Conservation (phyloP, 1,140 invertebrate species). For the Saxidomus purpurata region DNA sequence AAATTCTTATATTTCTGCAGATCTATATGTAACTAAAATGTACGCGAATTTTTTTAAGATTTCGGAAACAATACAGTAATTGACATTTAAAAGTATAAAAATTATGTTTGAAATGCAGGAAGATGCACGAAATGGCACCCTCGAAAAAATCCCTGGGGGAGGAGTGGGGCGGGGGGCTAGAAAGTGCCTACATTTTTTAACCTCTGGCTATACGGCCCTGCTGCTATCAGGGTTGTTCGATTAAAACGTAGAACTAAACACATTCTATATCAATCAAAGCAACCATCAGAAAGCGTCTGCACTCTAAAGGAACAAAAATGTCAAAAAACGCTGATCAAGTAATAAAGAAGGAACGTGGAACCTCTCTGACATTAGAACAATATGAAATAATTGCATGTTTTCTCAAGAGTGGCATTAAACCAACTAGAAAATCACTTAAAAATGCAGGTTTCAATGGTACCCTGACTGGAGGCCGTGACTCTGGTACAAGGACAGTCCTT, state of each 20-base stretch:
- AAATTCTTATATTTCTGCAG: too few relatives aligned
- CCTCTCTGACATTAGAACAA: constrained; percentile 3
- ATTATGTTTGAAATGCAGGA: too few relatives aligned
- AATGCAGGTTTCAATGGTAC: background rate
- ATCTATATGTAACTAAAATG: too few relatives aligned
- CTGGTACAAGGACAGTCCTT: background rate
- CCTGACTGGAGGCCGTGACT: background rate
- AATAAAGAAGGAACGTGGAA: constrained; percentile 28
- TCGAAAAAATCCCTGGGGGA: too few relatives aligned
- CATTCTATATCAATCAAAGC: background rate
- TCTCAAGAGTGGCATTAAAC: constrained; percentile 32
- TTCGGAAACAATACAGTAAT: too few relatives aligned
- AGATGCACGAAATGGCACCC: too few relatives aligned
- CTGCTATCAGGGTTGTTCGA: too few relatives aligned
- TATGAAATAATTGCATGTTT: constrained; percentile 20
- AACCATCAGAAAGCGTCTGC: background rate
- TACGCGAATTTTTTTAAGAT: too few relatives aligned
- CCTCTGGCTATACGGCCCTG: too few relatives aligned
- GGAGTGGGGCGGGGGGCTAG: too few relatives aligned
- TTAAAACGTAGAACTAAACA: background rate
- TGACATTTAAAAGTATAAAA: too few relatives aligned
- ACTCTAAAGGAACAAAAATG: constrained; percentile 16
- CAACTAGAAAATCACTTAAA: background rate
- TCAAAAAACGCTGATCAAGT: background rate
- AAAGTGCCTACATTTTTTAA: too few relatives aligned